Base-by-base conservation (phyloP, 2,888 invertebrate species). In the Pachliopta kotzebuea region DNA sequence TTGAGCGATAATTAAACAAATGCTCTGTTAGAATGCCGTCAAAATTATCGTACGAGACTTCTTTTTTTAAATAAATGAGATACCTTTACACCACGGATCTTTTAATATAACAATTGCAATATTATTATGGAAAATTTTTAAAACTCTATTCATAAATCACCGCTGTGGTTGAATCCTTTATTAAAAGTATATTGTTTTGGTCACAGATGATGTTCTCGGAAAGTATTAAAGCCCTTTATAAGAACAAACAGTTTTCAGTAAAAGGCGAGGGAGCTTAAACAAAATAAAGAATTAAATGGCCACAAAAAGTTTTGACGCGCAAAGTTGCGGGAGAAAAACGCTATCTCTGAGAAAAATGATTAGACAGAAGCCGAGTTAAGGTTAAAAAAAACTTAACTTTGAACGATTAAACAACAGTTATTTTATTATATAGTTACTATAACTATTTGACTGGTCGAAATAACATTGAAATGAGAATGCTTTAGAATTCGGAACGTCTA, bases 271-370 rank as follows among this genome's bases (percentile, higher is more conserved):
- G 54, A 58, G 54, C 63, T 55, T 63, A 59, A 54, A 58, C 59
- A 54, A 63, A 63, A 63, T 63, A 63, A 63, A 63, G 55, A 59
- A 59, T 63, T 58, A 63, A 63, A 63, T 63, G 59, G 29, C 59
- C 54, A 31, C 55, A 63, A 59, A 63, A 63, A 63, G 59, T 63
- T 63, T 60, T 55, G 63, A 55, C 59, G 63, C 55, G 50, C 31
- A 59, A 60, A 60, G 56, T 56, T 63, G 24, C 55, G 49, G 55
- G 59, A 52, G 55, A 63, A 49, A 59, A 60, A 59, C 49, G 50
- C 60, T 50, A 31, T 29, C 49, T 55, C 63, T 53, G 29, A 55
- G 53, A 55, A 56, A 63, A 59, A 63, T 49, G 18, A 49, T 60
- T 31, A 59, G 59, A 63, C 42, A 21, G 8, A n/a, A n/a, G 18